phyloP scores from a whole-genome alignment of 2,113 vertebrate species.

The Cromileptes altivelis region DNA sequence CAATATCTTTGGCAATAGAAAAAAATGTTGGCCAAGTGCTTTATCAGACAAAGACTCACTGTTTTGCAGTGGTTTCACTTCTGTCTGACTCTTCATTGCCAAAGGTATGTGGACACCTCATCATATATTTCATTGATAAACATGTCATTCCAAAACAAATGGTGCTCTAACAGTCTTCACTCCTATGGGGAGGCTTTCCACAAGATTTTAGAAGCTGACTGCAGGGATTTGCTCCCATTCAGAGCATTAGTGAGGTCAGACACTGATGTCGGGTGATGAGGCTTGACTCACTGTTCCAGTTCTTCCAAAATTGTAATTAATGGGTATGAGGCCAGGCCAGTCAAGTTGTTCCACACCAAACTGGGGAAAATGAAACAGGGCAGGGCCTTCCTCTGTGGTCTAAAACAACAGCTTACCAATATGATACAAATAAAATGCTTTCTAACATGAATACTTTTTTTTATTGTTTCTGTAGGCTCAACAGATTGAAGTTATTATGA shows the following conservation, averaged over 20 bases:
- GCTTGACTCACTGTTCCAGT: not conserved
- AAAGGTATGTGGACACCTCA: not conserved
- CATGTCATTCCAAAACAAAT: not conserved
- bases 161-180: not conserved
- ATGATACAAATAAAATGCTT: too few relatives aligned
- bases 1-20: not conserved
- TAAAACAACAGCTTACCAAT: not conserved
- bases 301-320: not conserved
- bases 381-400: too few relatives aligned
- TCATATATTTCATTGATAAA: not conserved
- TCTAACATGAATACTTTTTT: too few relatives aligned
- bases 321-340: not conserved
- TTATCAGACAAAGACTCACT: not conserved
- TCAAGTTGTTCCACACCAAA: not conserved
- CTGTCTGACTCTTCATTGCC: not conserved
- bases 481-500: not conserved
- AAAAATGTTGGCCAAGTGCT: not conserved
- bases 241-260: not conserved
- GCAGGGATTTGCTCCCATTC: slow-evolving; percentile 10
- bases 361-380: not conserved
- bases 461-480: not conserved
- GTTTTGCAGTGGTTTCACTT: not conserved
- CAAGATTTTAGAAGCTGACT: not conserved
- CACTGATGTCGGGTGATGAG: not conserved
- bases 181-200: not conserved